Evolutionary conservation across 2,797 vertebrate genomes (phyloP).

Genomic region (Falco peregrinus): DNA sequence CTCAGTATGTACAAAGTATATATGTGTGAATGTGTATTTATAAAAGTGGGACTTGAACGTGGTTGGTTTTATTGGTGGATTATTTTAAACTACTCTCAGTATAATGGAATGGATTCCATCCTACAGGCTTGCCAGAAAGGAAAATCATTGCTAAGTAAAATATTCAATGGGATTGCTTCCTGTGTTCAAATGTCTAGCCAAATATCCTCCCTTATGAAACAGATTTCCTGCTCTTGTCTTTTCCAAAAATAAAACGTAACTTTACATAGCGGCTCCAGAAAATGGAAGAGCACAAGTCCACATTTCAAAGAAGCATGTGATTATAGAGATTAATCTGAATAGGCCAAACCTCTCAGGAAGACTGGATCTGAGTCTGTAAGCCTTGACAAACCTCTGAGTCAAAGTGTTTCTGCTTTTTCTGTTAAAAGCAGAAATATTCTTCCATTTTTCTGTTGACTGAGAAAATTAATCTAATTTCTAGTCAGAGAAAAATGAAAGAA

Average conservation of each 20-base stretch:
- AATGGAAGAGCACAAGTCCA: background rate
- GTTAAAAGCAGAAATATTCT: background rate
- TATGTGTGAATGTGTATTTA: background rate
- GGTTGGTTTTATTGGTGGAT: background rate
- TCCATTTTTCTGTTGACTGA: background rate
- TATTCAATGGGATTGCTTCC: background rate
- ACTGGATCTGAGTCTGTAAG: background rate
- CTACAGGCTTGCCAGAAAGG: background rate
- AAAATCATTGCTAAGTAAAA: background rate
- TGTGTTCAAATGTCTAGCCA: background rate
- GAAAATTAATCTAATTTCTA: background rate
- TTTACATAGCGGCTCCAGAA: background rate
- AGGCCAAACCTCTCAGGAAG: background rate
- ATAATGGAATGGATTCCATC: background rate
- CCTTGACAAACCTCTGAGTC: background rate
- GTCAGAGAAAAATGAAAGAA: conserved; percentile 12
- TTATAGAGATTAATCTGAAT: background rate
- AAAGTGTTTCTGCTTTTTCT: background rate
- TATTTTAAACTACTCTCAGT: background rate
- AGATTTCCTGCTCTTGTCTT: background rate
- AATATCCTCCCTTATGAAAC: background rate
- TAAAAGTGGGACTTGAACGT: background rate
- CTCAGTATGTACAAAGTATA: background rate
- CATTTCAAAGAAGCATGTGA: background rate
- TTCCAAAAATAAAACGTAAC: background rate